Base-by-base conservation (phyloP, 2,113 vertebrate genomes). In the Piprites chloris region DNA sequence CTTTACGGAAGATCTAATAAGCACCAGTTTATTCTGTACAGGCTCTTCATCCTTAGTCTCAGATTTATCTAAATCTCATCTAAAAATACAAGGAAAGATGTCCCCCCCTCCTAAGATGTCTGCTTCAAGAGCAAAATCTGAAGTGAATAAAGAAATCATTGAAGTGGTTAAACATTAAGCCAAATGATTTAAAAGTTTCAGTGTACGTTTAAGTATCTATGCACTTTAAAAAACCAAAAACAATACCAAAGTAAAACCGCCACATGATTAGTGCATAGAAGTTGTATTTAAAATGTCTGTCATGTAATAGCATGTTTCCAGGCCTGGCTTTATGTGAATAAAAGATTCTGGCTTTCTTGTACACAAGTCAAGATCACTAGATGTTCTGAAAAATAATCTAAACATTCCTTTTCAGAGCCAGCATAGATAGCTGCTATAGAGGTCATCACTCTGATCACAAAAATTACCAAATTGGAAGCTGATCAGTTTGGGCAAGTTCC, bases 181-280 rank as follows among this genome's bases (percentile, higher is more conserved):
- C 61, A 56, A 62, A 26, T n/a, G 5, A 1, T 53, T 90, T 69
- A 14, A 68, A 89, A 69, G 23, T 63, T 76, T 83, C 68, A 65
- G 15, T 46, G 6, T 56, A 44, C 41, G 63, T 81, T 66, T 42
- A 7, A 39, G 39, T 49, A 73, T 83, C 75, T 72, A 28, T 95
- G 11, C 0, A 1, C 42, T 62, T 79, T 11, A 9, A 26, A 5
- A 5, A 8, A 8, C 5, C 33, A 21, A 4, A 6, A 24, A 1
- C 37, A 5, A 67, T 26, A 32, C 14, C 26, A 27, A 4, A 11
- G 32, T 6, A 35, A 23, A n/a, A 6, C 0, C 3, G 13, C 11
- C n/a, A n/a, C 21, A 27, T 0, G 0, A 22, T 13, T 66, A 44
- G 5, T 67, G 14, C 28, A 33, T 33, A 46, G 12, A 84, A 78